Evolutionary conservation across 2,797 vertebrate genomes (phyloP), one percentile per base, ranked within the genome.

Genomic region (Poecilia picta): DNA sequence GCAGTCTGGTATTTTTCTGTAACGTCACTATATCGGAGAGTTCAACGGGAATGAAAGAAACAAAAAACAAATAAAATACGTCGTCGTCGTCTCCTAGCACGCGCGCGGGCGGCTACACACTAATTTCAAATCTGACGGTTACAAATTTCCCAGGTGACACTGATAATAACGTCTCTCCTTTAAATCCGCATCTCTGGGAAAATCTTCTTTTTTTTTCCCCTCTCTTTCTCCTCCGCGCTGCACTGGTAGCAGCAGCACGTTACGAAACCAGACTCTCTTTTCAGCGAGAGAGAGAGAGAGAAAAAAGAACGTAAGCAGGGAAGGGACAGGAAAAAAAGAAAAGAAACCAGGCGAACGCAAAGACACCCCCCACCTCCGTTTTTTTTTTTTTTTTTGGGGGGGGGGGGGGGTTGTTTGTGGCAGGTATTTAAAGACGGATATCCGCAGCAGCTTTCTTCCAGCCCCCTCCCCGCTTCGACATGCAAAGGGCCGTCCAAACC

Each of bases 161-260:
- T 43, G 79, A 76, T 82, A 79, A 76, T 82, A 79, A 64, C 46
- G 83, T 81, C 66, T 90, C 72, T 88, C 76, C 82, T 84, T 93
- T 94, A 93, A 89, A 93, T 95, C 94, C 94, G 95, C 94, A 95
- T 95, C 94, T 87, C 93, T 31, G 46, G 31, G 20, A 49, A 1
- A 20, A 59, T 71, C 6, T 6, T 2, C n/a, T 53, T 28, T 25
- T 39, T 39, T 53, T 28, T 25, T 39, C 5, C 36, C 13, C 20
- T 8, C 76, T 82, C 86, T 89, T 78, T 77, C 80, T 75, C 81
- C 80, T 85, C 86, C 89, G 88, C 87, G 88, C 89, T 91, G 91
- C 90, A 82, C 82, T 80, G 55, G 78, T 86, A 73, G 90, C 88
- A 73, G 90, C 88, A 91, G 92, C 91, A 79, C 85, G 91, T 93